phyloP scores from a whole-genome alignment of 2,113 vertebrate species.

The Saguinus midas region DNA sequence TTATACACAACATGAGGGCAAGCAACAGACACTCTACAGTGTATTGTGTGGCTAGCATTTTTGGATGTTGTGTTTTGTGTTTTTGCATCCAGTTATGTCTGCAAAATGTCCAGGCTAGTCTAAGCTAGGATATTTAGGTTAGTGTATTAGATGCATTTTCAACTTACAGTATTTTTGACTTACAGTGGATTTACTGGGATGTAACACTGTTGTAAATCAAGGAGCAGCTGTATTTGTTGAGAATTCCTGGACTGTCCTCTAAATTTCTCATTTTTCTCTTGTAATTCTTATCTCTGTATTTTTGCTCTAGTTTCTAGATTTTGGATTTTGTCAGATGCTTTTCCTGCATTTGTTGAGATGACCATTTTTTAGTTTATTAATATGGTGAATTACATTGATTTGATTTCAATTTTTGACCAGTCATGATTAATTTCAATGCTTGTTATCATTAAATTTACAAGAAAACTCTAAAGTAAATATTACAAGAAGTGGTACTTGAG shows the following conservation, averaged over 20 bases:
- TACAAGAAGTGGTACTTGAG: neutral
- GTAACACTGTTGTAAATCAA: neutral
- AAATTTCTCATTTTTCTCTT: neutral
- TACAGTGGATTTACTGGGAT: neutral
- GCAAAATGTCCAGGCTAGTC: neutral
- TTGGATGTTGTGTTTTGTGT: neutral
- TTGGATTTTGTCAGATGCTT: neutral
- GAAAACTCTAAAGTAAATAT: neutral
- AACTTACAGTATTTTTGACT: neutral
- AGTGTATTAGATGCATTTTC: neutral
- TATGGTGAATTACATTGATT: neutral
- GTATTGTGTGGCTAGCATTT: neutral
- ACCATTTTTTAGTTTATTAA: neutral
- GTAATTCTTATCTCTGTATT: neutral
- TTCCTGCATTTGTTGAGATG: neutral
- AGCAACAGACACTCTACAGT: neutral
- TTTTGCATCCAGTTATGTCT: neutral
- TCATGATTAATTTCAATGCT: neutral
- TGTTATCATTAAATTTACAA: neutral
- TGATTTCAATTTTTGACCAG: neutral
- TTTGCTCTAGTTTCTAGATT: neutral
- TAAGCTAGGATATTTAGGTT: neutral
- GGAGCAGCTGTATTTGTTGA: neutral
- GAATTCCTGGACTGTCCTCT: neutral
- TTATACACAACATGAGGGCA: neutral